phyloP scores from a whole-genome alignment of 2,797 vertebrate species.

The Simalia tracyae region DNA sequence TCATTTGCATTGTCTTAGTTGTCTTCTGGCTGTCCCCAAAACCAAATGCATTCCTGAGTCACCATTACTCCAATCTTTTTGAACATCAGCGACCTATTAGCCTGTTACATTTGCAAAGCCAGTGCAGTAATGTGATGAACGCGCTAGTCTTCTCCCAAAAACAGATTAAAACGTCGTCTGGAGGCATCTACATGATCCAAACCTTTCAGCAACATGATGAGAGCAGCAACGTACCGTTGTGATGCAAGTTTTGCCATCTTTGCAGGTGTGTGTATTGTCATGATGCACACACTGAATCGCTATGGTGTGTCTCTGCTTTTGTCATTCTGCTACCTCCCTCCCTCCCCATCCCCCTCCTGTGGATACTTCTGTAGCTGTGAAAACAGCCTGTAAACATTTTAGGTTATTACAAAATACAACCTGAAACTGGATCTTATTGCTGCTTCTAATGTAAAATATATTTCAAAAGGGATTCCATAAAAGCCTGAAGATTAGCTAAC shows the following conservation, averaged over 20 bases:
- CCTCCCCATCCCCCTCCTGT: not conserved
- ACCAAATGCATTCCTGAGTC: not conserved
- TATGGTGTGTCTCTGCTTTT: not conserved
- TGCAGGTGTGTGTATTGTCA: not conserved
- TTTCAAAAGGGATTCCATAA: not conserved
- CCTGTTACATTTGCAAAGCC: not conserved
- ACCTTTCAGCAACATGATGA: not conserved
- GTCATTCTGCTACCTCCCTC: too few relatives aligned
- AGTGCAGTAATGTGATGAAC: not conserved
- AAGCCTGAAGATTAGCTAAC: not conserved
- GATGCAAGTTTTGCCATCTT: not conserved
- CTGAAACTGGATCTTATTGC: not conserved
- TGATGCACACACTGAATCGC: not conserved
- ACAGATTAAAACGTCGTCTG: not conserved
- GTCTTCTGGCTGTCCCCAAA: not conserved
- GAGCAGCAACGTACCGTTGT: not conserved
- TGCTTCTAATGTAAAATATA: not conserved
- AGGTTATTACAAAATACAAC: not conserved
- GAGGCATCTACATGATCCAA: not conserved
- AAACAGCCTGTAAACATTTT: not conserved
- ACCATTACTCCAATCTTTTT: not conserved
- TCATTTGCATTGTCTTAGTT: not conserved
- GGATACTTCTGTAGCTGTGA: not conserved
- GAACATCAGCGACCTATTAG: not conserved
- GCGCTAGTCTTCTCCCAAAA: not conserved